Evolutionary conservation across 2,888 invertebrate species (phyloP).

Genomic region (Drosophila pseudotakahashii): DNA sequence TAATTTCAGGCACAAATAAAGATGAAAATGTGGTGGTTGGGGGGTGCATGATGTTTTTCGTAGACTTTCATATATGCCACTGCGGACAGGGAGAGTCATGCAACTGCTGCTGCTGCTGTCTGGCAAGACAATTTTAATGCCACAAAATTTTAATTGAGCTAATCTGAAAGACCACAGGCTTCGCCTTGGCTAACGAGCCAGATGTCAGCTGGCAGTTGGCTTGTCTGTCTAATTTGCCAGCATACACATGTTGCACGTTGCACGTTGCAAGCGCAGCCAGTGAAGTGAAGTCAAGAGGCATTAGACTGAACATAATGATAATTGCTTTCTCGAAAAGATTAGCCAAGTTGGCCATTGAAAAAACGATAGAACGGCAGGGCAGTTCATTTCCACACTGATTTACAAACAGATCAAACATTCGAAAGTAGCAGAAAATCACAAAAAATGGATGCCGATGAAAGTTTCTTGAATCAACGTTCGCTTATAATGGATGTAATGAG

Average conservation of each 20-base stretch:
- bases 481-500: constrained; percentile 41
- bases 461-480: constrained; percentile 38
- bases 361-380: neutral
- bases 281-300: constrained; percentile 46
- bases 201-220: constrained; percentile 45
- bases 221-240: constrained; percentile 52
- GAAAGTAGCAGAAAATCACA: neutral
- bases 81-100: constrained; percentile 19
- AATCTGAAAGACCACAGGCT: constrained; percentile 73
- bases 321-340: constrained; percentile 56
- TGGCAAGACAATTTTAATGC: constrained; percentile 66
- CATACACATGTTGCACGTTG: constrained; percentile 40
- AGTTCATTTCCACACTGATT: constrained; percentile 1
- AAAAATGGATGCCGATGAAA: constrained; percentile 42
- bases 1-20: constrained; percentile 76
- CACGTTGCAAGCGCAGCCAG: constrained; percentile 14
- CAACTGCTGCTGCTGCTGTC: constrained; percentile 22
- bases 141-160: constrained; percentile 78
- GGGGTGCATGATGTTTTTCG: constrained; percentile 43
- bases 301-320: constrained; percentile 71
- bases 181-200: constrained; percentile 68
- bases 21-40: constrained; percentile 49
- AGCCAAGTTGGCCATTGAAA: constrained; percentile 53
- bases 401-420: neutral
- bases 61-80: constrained; percentile 32